phyloP scores from a whole-genome alignment of 2,113 vertebrate genomes.

The Coturnix japonica region DNA sequence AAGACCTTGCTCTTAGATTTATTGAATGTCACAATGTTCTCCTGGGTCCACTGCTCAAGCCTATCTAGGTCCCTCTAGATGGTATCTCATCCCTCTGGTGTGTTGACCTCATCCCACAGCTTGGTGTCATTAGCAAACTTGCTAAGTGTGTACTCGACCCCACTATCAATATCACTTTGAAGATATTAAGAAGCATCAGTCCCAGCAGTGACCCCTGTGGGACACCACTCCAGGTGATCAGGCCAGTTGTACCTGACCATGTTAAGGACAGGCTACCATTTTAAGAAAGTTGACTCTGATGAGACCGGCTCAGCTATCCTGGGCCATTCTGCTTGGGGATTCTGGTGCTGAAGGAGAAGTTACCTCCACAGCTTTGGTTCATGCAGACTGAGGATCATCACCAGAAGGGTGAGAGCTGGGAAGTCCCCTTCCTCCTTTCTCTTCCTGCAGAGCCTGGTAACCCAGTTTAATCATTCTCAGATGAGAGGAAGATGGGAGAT shows the following conservation, averaged over 20 bases:
- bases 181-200: too few species aligned
- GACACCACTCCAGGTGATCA: too few species aligned
- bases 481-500: background rate
- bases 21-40: too few species aligned
- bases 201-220: too few species aligned
- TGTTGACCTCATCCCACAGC: too few species aligned
- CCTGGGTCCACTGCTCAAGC: too few species aligned
- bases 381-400: accelerated
- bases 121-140: too few species aligned
- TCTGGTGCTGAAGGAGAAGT: background rate
- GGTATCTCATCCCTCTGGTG: too few species aligned
- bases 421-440: background rate
- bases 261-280: background rate
- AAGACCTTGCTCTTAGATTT: too few species aligned
- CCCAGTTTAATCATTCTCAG: background rate
- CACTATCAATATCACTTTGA: too few species aligned
- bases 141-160: too few species aligned
- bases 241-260: background rate
- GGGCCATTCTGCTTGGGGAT: background rate
- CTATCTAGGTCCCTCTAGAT: too few species aligned
- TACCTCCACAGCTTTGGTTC: background rate
- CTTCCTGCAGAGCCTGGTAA: background rate
- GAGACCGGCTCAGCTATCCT: background rate
- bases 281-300: background rate
- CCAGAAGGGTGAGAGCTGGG: background rate